Conservation (phyloP, 1,140 invertebrate genomes). For the Hyphantria cunea region DNA sequence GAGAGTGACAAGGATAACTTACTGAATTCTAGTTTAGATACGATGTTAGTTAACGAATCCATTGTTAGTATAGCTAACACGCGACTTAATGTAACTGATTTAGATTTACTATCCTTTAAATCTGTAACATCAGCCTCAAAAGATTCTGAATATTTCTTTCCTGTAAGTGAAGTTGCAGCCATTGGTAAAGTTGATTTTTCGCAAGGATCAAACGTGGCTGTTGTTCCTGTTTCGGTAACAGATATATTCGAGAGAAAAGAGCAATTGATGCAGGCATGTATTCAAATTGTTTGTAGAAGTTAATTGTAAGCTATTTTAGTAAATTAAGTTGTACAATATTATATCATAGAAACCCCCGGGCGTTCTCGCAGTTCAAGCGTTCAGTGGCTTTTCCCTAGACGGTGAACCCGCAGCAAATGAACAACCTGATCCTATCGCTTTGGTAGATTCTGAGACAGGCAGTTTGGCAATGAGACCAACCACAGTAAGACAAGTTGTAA, state of each 20-base stretch:
- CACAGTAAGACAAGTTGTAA: slow-evolving; percentile 52
- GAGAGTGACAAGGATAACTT: slow-evolving; percentile 41
- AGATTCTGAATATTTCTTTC: slow-evolving; percentile 59
- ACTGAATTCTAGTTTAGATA: slow-evolving; percentile 40
- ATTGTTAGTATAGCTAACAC: slow-evolving; percentile 29
- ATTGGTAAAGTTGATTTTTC: background rate
- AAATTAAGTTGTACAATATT: slow-evolving; percentile 1
- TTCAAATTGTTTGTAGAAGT: background rate
- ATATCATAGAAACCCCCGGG: slow-evolving; percentile 42
- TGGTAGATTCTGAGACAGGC: slow-evolving; percentile 62
- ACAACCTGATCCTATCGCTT: slow-evolving; percentile 50
- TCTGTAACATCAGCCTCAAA: slow-evolving; percentile 52
- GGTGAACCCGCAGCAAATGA: slow-evolving; percentile 47
- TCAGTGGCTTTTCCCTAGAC: slow-evolving; percentile 68
- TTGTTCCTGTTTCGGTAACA: slow-evolving; percentile 38
- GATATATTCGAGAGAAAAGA: slow-evolving; percentile 65
- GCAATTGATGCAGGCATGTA: slow-evolving; percentile 29
- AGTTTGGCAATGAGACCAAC: slow-evolving; percentile 40
- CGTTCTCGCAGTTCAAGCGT: slow-evolving; percentile 51
- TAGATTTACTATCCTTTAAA: slow-evolving; percentile 57
- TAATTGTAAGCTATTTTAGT: background rate
- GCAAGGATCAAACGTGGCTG: slow-evolving; percentile 9
- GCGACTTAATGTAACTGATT: slow-evolving; percentile 31
- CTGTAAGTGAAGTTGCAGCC: slow-evolving; percentile 45
- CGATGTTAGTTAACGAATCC: slow-evolving; percentile 24